A percentile compares a stretch with the other conserved stretches of the same genome.
Conservation (phyloP, 2,888 invertebrate genomes). For the Andricus curvator region DNA sequence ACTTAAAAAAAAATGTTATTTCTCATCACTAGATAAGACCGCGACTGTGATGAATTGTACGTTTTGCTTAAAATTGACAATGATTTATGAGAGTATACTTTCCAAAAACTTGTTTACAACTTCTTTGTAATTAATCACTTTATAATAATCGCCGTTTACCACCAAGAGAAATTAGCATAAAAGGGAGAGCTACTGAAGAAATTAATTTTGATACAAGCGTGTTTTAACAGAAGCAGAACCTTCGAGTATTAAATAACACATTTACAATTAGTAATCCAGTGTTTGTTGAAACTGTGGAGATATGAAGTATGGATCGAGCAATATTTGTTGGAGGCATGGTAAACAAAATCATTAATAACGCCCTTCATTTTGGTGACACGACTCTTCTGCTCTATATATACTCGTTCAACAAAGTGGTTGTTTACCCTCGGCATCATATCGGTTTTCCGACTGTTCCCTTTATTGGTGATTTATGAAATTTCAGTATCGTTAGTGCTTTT, state of each 20-base stretch:
- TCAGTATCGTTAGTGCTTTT: constrained; percentile 17
- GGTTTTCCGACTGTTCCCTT: constrained; percentile 29
- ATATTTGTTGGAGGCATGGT: constrained; percentile 10
- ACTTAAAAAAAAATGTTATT: too few relatives aligned
- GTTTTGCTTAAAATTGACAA: too few relatives aligned
- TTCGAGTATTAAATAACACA: constrained; percentile 16
- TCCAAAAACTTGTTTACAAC: background rate
- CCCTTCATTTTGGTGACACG: constrained; percentile 28
- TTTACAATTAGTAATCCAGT: constrained; percentile 15
- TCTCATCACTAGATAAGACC: too few relatives aligned
- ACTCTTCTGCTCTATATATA: constrained; percentile 5
- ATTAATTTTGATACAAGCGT: constrained; percentile 2
- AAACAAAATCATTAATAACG: constrained; percentile 41
- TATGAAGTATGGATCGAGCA: constrained; percentile 5
- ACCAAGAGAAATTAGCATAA: background rate
- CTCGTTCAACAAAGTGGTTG: constrained; percentile 36
- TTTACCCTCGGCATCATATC: constrained; percentile 35
- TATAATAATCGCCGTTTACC: background rate
- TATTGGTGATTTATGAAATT: constrained; percentile 36
- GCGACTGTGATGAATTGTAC: too few relatives aligned
- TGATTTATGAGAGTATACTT: background rate
- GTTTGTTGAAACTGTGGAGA: constrained; percentile 7
- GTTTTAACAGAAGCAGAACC: constrained; percentile 7
- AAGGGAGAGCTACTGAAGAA: background rate
- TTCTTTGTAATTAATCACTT: background rate